phyloP scores from a whole-genome alignment of 30 jellyfish, hydroid and myxozoan species.

The Turritopsis dohrnii region DNA sequence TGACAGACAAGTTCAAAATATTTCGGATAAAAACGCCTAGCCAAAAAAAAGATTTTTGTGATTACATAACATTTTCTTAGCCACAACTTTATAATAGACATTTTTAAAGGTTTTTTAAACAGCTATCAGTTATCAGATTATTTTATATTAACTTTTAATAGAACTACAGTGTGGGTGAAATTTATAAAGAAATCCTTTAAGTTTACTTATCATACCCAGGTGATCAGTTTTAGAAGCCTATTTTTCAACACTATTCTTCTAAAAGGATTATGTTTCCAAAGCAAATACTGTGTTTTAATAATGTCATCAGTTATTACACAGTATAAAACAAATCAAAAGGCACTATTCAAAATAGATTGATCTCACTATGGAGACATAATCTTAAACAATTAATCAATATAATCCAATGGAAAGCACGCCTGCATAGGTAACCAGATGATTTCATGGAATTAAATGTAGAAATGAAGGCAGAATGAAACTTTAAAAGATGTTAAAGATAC shows the following conservation, averaged over 20 bases:
- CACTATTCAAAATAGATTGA: neutral
- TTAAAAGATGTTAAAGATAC: too few species aligned
- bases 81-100: too few species aligned
- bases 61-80: too few species aligned
- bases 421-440: too few species aligned
- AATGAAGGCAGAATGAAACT: too few species aligned
- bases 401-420: too few species aligned
- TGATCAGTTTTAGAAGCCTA: neutral
- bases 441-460: too few species aligned
- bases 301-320: neutral
- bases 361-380: neutral
- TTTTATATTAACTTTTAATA: neutral
- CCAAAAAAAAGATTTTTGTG: too few species aligned
- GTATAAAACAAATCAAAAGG: neutral
- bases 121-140: neutral
- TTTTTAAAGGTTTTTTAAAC: too few species aligned
- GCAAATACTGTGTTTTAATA: neutral
- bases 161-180: neutral
- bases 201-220: neutral
- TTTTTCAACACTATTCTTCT: neutral
- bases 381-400: neutral
- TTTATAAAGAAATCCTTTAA: neutral
- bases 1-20: neutral
- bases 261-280: neutral
- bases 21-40: too few species aligned